Evolutionary conservation across 92 coral and sea anemone species (phyloP).

Genomic region (Palythoa grandis): DNA sequence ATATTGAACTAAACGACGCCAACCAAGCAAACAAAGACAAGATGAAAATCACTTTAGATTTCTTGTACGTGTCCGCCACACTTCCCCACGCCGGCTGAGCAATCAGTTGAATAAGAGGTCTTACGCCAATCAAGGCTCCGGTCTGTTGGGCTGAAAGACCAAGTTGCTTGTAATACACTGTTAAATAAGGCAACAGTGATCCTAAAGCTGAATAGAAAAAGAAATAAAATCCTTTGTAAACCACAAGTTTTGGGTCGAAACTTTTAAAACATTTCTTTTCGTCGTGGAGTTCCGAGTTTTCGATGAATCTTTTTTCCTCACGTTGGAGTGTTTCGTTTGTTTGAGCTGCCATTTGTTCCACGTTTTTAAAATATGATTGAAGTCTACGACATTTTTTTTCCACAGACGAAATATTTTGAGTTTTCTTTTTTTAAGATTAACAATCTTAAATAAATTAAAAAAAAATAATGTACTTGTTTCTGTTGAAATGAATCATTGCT

Average conservation of each 20-base stretch:
- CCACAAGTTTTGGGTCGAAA: slow-evolving; percentile 63
- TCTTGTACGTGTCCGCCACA: slow-evolving; percentile 75
- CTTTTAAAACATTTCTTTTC: slow-evolving; percentile 49
- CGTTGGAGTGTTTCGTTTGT: not conserved
- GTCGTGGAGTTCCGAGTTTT: slow-evolving; percentile 22
- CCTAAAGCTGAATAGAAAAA: slow-evolving; percentile 89
- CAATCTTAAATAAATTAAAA: no score
- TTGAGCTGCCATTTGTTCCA: not conserved
- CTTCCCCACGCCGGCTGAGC: slow-evolving; percentile 90
- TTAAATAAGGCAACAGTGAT: slow-evolving; percentile 84
- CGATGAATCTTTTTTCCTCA: not conserved
- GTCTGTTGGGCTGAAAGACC: slow-evolving; percentile 94
- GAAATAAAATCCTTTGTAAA: slow-evolving; percentile 85
- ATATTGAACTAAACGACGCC: slow-evolving; percentile 74
- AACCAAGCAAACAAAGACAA: slow-evolving; percentile 83
- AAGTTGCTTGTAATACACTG: slow-evolving; percentile 92
- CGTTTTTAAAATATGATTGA: no score
- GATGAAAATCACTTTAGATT: slow-evolving; percentile 72
- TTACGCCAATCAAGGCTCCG: slow-evolving; percentile 84
- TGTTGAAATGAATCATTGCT: no score
- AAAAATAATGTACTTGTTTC: no score
- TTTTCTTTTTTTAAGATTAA: no score
- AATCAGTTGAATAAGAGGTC: slow-evolving; percentile 79
- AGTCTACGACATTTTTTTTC: not conserved
- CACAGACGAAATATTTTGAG: no score